Evolutionary conservation across 1,140 invertebrate genomes (phyloP).

Genomic region (Carposina sasakii): DNA sequence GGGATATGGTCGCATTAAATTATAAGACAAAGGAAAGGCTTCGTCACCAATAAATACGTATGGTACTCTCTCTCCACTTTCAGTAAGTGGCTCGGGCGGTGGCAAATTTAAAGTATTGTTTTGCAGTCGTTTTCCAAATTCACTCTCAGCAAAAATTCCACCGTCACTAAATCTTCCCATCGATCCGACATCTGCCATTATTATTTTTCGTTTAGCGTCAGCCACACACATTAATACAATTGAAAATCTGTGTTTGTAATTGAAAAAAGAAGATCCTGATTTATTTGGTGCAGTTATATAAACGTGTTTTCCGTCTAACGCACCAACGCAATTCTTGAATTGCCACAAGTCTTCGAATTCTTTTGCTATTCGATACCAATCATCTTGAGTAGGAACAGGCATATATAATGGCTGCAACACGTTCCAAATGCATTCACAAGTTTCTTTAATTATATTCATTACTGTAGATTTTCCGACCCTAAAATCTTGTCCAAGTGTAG

Average conservation of each 20-base stretch:
- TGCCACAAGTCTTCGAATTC: constrained; percentile 40
- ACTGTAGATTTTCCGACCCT: constrained; percentile 36
- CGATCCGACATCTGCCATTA: constrained; percentile 53
- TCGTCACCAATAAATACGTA: constrained; percentile 64
- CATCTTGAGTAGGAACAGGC: constrained; percentile 26
- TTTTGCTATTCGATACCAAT: constrained; percentile 29
- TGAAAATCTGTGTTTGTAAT: constrained; percentile 52
- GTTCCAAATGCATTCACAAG: constrained; percentile 32
- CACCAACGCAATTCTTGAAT: constrained; percentile 59
- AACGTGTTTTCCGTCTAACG: constrained; percentile 64
- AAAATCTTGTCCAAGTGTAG: no score
- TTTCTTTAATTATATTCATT: constrained; percentile 32
- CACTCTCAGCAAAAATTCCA: constrained; percentile 24
- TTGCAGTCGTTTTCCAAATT: constrained; percentile 4
- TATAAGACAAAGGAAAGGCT: constrained; percentile 48
- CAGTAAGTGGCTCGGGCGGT: constrained; percentile 4
- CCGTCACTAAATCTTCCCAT: constrained; percentile 49
- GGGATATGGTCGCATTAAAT: constrained; percentile 46
- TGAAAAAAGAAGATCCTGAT: constrained; percentile 52
- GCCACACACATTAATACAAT: constrained; percentile 53
- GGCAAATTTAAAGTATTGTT: constrained; percentile 11
- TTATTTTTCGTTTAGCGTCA: constrained; percentile 58
- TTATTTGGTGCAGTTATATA: constrained; percentile 35
- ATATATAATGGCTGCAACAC: constrained; percentile 27
- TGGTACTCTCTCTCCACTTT: constrained; percentile 7